Conservation (phyloP, 2,888 invertebrate genomes). For the Tetanocera ferruginea region DNA sequence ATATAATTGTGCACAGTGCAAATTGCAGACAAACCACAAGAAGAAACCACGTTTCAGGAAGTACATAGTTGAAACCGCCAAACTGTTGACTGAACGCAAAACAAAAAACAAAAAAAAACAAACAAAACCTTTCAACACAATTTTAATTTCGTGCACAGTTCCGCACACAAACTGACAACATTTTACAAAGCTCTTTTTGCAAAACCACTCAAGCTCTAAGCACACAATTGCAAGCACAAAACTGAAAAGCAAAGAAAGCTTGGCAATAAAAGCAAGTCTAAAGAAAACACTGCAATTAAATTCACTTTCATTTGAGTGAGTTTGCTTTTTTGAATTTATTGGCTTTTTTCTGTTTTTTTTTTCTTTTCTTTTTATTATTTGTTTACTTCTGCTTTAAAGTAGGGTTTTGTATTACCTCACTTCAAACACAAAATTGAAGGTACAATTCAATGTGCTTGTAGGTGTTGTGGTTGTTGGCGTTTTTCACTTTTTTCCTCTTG, state of each 20-base stretch:
- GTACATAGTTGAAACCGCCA: too few relatives aligned
- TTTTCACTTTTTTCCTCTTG: not conserved
- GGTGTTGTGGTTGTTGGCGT: not conserved
- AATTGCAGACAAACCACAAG: too few relatives aligned
- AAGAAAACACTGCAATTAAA: constrained; percentile 32
- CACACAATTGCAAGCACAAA: too few relatives aligned
- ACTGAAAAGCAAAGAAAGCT: not conserved
- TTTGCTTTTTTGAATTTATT: constrained; percentile 10
- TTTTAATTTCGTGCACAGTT: too few relatives aligned
- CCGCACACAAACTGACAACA: not conserved
- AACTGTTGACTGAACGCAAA: not conserved
- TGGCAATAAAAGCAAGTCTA: not conserved
- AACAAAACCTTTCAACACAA: too few relatives aligned
- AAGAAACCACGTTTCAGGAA: too few relatives aligned
- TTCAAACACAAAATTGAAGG: constrained; percentile 30
- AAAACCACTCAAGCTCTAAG: not conserved
- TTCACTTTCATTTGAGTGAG: constrained; percentile 49
- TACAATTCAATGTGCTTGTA: not conserved
- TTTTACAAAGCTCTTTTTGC: not conserved
- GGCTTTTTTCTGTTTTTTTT: not conserved
- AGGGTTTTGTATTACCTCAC: constrained; percentile 38
- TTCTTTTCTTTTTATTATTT: not conserved
- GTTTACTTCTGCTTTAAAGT: not conserved
- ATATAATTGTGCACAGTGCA: too few relatives aligned
- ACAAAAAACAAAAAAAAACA: not conserved